A percentile compares a stretch with the other conserved stretches of the same genome.
These are phyloP conservation scores for Todus mexicanus DNA, from an alignment of 2,797 vertebrate species.

Conservation along the genomic window DNA sequence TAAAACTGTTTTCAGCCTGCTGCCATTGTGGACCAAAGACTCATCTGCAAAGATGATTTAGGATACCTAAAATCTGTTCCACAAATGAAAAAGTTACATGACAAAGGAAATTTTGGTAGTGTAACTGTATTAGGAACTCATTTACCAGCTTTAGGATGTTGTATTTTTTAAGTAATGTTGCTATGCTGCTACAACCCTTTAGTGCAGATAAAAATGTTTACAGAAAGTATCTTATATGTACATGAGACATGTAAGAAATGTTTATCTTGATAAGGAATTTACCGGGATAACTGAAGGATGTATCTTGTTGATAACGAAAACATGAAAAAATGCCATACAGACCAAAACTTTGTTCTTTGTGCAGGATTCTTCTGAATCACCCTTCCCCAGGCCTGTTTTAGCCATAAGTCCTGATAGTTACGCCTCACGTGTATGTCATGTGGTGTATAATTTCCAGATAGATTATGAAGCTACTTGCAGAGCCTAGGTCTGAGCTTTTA, in stretches of 20 bases:
- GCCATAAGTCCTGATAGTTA: not conserved
- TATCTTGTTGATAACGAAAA: not conserved
- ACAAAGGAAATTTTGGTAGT: not conserved
- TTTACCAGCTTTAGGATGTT: not conserved
- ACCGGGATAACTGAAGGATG: not conserved
- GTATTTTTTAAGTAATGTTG: not conserved
- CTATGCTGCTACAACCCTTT: not conserved
- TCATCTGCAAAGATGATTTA: not conserved
- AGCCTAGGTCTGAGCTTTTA: not conserved
- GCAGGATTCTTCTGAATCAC: not conserved
- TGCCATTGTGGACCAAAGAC: not conserved
- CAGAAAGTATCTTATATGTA: not conserved
- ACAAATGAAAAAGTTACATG: not conserved
- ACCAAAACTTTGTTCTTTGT: not conserved
- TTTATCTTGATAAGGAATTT: not conserved
- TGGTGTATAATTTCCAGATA: not conserved
- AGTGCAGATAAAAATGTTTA: not conserved
- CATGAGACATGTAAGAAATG: not conserved
- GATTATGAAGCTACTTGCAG: not conserved
- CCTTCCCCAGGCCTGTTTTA: not conserved
- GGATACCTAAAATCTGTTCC: not conserved
- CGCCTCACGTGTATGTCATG: not conserved
- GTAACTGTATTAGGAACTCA: not conserved
- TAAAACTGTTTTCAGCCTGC: not conserved
- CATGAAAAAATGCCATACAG: not conserved